A percentile compares a stretch with the other conserved stretches of the same genome.
These are phyloP conservation scores for Montipora efflorescens DNA, from an alignment of 64 coral and sea anemone genomes.

Conservation along the genomic window DNA sequence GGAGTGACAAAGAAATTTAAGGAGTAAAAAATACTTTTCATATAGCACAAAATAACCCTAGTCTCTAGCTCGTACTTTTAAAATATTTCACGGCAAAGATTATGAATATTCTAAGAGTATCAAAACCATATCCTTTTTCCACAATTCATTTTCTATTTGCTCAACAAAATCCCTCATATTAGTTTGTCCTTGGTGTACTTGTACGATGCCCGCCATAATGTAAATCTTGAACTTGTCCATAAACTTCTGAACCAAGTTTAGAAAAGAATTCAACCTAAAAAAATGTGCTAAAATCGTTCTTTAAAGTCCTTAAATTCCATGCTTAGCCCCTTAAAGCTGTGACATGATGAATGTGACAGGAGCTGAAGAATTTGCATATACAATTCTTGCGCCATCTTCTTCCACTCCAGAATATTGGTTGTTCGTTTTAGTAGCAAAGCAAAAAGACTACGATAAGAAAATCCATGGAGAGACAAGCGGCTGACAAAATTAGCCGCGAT, in stretches of 20 bases:
- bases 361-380: background rate
- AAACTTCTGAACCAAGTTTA: background rate
- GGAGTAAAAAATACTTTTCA: constrained; percentile 30
- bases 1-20: constrained; percentile 8
- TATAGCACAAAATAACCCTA: background rate
- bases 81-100: background rate
- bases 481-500: constrained; percentile 72
- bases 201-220: background rate
- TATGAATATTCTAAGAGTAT: background rate
- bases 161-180: background rate
- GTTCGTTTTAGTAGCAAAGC: background rate
- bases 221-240: constrained; percentile 22
- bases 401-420: background rate
- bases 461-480: constrained; percentile 1
- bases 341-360: background rate
- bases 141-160: background rate
- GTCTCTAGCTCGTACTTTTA: background rate
- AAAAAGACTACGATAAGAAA: constrained; percentile 25
- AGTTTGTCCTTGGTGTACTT: background rate
- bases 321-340: background rate
- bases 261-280: background rate
- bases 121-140: background rate
- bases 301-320: background rate
- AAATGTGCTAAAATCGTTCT: background rate
- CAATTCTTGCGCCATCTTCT: background rate